phyloP scores from a whole-genome alignment of 2,888 invertebrate genomes.

The Marronus borbonicus region DNA sequence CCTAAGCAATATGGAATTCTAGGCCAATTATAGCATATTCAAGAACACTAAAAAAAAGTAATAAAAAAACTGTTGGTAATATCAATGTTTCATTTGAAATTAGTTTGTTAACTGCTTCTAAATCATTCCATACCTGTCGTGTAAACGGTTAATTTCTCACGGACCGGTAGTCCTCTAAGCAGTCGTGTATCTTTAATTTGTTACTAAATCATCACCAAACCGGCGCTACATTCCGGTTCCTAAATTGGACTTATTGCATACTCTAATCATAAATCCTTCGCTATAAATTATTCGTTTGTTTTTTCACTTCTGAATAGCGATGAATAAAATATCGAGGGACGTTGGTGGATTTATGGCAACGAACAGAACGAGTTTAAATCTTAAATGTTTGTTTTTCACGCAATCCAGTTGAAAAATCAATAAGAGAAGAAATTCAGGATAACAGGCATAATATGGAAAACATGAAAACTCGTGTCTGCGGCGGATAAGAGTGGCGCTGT shows the following conservation, averaged over 20 bases:
- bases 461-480: constrained; percentile 22
- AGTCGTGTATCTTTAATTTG: neutral
- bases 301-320: constrained; percentile 33
- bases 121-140: neutral
- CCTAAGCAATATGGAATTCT: no score
- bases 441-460: constrained; percentile 29
- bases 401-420: constrained; percentile 41
- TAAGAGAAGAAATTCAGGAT: constrained; percentile 37
- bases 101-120: neutral
- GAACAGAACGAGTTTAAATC: constrained; percentile 27
- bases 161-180: neutral
- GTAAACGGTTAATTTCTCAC: constrained; percentile 9
- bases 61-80: neutral
- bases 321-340: constrained; percentile 27
- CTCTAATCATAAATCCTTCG: constrained; percentile 21
- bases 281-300: constrained; percentile 23
- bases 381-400: constrained; percentile 46
- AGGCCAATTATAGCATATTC: no score
- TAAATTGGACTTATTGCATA: neutral
- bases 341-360: constrained; percentile 14
- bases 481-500: constrained; percentile 18
- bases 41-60: no score
- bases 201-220: neutral
- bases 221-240: constrained; percentile 2
- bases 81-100: neutral